These are phyloP conservation scores for Peromyscus polionotus DNA, from an alignment of 2,113 vertebrate genomes.

Conservation along the genomic window DNA sequence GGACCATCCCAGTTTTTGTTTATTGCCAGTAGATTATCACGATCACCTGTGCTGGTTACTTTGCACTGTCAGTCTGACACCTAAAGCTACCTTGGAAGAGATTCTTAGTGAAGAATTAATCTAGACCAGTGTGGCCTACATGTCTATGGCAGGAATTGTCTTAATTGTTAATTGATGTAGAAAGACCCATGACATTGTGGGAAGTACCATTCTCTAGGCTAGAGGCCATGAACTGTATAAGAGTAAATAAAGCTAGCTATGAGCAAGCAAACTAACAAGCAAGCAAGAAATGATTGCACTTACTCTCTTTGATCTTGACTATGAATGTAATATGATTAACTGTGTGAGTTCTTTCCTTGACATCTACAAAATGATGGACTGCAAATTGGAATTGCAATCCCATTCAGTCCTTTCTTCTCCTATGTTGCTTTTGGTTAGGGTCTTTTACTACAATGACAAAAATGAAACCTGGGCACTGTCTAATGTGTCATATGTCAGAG, in stretches of 20 bases:
- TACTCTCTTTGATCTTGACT: neutral
- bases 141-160: neutral
- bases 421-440: neutral
- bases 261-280: neutral
- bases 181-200: neutral
- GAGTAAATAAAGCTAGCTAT: neutral
- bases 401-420: neutral
- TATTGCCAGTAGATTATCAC: neutral
- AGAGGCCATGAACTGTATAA: neutral
- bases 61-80: neutral
- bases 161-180: neutral
- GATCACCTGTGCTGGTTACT: neutral
- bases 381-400: neutral
- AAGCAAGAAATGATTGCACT: neutral
- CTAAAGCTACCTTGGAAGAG: neutral
- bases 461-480: accelerated
- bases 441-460: neutral
- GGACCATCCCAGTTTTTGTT: neutral
- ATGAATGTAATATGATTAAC: neutral
- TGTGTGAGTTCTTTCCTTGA: neutral
- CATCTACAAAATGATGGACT: too few species aligned
- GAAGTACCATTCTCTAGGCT: neutral
- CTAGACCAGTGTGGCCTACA: neutral
- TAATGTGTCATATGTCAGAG: accelerated
- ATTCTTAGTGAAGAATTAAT: neutral